Base-by-base conservation (phyloP, 2,888 invertebrate species). In the Pantelozetes paolii region DNA sequence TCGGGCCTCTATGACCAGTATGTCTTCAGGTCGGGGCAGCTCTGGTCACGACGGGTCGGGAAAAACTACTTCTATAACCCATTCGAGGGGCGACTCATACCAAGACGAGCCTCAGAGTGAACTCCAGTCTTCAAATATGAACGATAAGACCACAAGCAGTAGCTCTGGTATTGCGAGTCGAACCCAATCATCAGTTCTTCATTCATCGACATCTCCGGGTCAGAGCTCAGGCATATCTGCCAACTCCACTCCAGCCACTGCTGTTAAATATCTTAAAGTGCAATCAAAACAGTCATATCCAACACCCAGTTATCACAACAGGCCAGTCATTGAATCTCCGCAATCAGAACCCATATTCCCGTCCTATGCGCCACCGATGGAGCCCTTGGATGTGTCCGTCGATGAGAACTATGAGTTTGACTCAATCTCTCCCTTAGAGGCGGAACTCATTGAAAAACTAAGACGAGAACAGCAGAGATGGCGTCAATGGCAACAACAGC, bases 161-260 rank as follows among this genome's bases (percentile, higher is more conserved):
- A 92, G 92, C 48, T 91, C 91, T 81, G 93, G 93, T 18, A 92
- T 93, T 82, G 93, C 92, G 76, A 92, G 92, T 81, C 92, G 93
- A 82, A 94, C 93, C 83, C 92, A 91, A 45, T 90, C 90, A 15
- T 74, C 76, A n/a, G 70, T 72, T 54, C 71, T 75, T 40, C 76
- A 76, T 6, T 59, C 74, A 20, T 76, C 77, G 28, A 67, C 74
- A 15, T 76, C 76, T 23, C 75, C 77, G 1, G 75, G 76, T n/a
- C 59, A 54, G 30, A 74, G 74, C 40, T 74, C 74, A 20, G 74
- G 74, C 13, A 64, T 74, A 36, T 30, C 32, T 18, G 32, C 59
- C 36, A 30, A 28, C 15, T 67, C 73, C 28, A 67, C 50, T n/a
- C 20, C 73, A 3, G 64, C 69, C 0, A 42, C 72, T 30, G 18